Conservation (phyloP, 2,113 vertebrate species). For the Parus major region DNA sequence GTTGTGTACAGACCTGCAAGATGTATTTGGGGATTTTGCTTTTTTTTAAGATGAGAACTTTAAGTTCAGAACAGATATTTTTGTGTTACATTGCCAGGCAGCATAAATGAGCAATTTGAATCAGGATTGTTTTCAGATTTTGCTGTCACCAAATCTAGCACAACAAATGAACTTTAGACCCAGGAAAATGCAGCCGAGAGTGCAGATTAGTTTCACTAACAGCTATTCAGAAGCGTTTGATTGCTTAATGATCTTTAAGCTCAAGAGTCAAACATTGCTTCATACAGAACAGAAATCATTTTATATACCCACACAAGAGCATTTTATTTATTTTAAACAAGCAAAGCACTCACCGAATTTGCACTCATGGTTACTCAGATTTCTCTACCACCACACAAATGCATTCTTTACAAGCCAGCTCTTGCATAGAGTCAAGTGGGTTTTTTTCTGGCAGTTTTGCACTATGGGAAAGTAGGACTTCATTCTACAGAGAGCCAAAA, state of each 20-base stretch:
- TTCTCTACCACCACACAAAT: neutral
- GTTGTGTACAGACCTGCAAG: neutral
- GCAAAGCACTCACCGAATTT: neutral
- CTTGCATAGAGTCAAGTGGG: neutral
- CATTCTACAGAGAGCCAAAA: neutral
- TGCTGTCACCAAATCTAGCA: neutral
- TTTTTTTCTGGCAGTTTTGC: neutral
- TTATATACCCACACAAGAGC: neutral
- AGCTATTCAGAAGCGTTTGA: slow-evolving; percentile 2
- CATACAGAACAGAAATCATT: neutral
- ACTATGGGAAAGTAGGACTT: neutral
- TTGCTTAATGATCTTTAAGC: slow-evolving; percentile 18
- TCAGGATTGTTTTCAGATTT: slow-evolving; percentile 9
- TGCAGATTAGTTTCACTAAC: neutral
- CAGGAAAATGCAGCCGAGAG: neutral
- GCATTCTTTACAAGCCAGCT: neutral
- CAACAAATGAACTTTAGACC: slow-evolving; percentile 6
- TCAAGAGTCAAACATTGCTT: slow-evolving; percentile 37
- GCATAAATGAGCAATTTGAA: neutral
- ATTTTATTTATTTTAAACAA: neutral
- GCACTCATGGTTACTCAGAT: neutral
- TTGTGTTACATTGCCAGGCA: neutral
- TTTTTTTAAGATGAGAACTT: neutral
- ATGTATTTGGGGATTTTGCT: neutral
- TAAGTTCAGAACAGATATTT: neutral